Percentiles rank a stretch among this genome's conserved stretches.
phyloP scores from a whole-genome alignment of 2,888 invertebrate genomes.

The Troglohyphantes excavatus region DNA sequence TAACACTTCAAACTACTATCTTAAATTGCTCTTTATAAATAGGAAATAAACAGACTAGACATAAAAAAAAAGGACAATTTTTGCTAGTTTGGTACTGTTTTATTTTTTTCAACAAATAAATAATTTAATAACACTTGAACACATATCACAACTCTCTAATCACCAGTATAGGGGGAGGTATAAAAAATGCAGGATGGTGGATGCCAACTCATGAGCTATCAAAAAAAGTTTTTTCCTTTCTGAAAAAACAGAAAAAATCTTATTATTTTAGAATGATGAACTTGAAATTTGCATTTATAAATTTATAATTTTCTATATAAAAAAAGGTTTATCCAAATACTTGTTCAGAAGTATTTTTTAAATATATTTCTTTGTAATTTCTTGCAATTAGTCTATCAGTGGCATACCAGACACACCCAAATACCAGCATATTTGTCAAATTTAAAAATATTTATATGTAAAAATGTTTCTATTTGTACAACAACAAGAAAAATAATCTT shows the following conservation, averaged over 20 bases:
- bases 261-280: neutral
- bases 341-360: too few species aligned
- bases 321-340: too few species aligned
- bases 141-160: constrained; percentile 18
- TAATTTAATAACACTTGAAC: neutral
- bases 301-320: too few species aligned
- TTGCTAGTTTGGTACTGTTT: neutral
- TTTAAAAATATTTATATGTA: too few species aligned
- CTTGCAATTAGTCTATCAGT: too few species aligned
- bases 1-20: neutral
- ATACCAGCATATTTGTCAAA: too few species aligned
- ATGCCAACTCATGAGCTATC: neutral
- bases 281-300: neutral
- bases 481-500: too few species aligned
- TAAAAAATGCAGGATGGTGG: neutral
- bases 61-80: neutral
- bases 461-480: too few species aligned
- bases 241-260: constrained; percentile 30
- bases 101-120: constrained; percentile 27
- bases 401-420: too few species aligned
- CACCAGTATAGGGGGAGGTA: neutral
- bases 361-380: too few species aligned
- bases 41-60: too few species aligned
- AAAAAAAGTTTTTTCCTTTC: constrained; percentile 56
- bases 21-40: too few species aligned